A percentile compares a stretch with the other conserved stretches of the same genome.
phyloP scores from a whole-genome alignment of 2,888 invertebrate genomes.

The Polietes domitor region DNA sequence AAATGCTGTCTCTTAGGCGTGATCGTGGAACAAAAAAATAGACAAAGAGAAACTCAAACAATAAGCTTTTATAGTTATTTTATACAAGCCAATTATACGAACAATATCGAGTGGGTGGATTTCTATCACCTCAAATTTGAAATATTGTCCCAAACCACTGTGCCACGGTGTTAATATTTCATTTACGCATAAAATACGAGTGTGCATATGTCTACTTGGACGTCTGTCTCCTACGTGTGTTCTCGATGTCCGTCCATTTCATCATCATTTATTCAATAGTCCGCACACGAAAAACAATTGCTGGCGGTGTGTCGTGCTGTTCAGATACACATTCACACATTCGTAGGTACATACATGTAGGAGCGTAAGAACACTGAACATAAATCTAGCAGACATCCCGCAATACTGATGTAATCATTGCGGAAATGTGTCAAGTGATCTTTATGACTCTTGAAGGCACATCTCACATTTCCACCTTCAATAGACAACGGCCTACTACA shows the following conservation, averaged over 20 bases:
- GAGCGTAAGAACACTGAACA: not conserved
- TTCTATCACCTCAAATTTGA: too few species aligned
- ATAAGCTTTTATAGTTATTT: too few species aligned
- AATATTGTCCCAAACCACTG: not conserved
- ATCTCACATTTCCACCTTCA: conserved; percentile 25
- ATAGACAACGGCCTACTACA: conserved; percentile 7
- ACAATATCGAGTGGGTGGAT: too few species aligned
- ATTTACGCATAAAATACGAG: not conserved
- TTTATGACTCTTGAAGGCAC: conserved; percentile 34
- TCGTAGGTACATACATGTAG: not conserved
- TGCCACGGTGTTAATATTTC: not conserved
- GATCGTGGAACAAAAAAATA: too few species aligned
- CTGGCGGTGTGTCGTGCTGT: conserved; percentile 21
- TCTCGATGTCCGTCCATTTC: conserved; percentile 8
- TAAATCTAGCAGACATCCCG: conserved; percentile 27
- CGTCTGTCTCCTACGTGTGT: not conserved
- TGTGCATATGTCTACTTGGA: not conserved
- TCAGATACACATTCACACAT: not conserved
- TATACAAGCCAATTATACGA: too few species aligned
- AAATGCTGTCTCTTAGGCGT: too few species aligned
- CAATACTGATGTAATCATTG: conserved; percentile 56
- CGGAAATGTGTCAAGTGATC: conserved; percentile 61
- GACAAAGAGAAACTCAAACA: too few species aligned
- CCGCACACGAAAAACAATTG: conserved; percentile 45
- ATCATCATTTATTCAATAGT: conserved; percentile 55